Conservation (phyloP, 2,113 vertebrate genomes). For the Monopterus albus region DNA sequence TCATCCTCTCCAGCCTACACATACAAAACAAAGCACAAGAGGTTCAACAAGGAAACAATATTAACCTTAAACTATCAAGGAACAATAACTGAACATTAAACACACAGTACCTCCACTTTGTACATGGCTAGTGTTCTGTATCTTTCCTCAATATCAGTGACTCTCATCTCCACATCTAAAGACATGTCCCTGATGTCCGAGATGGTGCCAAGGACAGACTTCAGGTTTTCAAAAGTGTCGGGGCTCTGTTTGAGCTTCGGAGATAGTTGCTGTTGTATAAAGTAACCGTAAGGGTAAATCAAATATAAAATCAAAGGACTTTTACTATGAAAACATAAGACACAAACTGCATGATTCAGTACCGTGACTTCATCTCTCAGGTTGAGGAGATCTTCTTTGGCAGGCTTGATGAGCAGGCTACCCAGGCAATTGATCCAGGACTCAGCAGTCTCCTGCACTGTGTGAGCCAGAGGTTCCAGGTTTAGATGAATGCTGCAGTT, state of each 20-base stretch:
- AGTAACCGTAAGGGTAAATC: slow-evolving; percentile 10
- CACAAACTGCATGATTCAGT: slow-evolving; percentile 4
- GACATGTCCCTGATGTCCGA: slow-evolving; percentile 85
- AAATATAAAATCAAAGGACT: background rate
- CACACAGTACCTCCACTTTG: slow-evolving; percentile 82
- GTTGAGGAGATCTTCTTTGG: slow-evolving; percentile 83
- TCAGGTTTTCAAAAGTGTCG: slow-evolving; percentile 87
- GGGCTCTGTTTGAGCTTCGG: slow-evolving; percentile 83
- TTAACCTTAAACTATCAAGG: background rate
- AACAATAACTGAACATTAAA: background rate
- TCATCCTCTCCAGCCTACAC: slow-evolving; percentile 85
- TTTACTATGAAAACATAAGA: background rate
- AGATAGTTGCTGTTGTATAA: slow-evolving; percentile 77
- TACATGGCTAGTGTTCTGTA: slow-evolving; percentile 91
- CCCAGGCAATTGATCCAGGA: slow-evolving; percentile 88
- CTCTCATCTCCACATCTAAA: slow-evolving; percentile 86
- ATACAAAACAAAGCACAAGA: background rate
- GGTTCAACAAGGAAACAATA: background rate
- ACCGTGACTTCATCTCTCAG: slow-evolving; percentile 88
- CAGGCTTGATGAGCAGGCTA: slow-evolving; percentile 86
- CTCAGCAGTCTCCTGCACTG: slow-evolving; percentile 83
- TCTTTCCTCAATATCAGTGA: slow-evolving; percentile 87
- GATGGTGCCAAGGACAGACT: slow-evolving; percentile 88
- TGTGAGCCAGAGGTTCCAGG: slow-evolving; percentile 82
- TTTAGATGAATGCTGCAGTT: slow-evolving; percentile 87